Evolutionary conservation across 2,888 invertebrate species (phyloP), one percentile per base, ranked within the genome.

Genomic region (Abrostola tripartita): DNA sequence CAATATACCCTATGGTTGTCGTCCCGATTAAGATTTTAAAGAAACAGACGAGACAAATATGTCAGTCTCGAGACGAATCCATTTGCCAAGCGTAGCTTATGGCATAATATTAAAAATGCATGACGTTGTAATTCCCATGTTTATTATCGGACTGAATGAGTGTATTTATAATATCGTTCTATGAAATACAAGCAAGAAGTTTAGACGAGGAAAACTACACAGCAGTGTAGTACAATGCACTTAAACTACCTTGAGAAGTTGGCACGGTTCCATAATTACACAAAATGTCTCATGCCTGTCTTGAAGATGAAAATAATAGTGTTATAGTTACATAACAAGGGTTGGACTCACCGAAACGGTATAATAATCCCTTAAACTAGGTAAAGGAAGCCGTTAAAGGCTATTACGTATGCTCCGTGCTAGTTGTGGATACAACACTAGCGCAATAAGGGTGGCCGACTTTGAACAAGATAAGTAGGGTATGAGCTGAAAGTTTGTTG

Each of bases 151-250:
- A 47, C 14, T 47, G 44, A 47, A 47, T 47, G 44, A 14, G 44
- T 24, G 14, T 47, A 44, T 44, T 44, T 44, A 44, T 44, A 47
- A 47, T 44, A 10, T 47, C 44, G 14, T 5, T 14, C 44, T 8
- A 47, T 8, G 44, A 7, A 8, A 14, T 14, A 47, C 44, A 14
- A 47, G 44, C 44, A 47, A 24, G 24, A 24, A 47, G 14, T 47
- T 47, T 7, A 56, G 51, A 57, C 56, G 9, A 1, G 36, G 40
- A 71, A 37, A 44, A 72, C 60, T 57, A 60, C 49, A 57, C 49
- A 55, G 14, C 51, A 66, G 37, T 60, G n/a, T 77, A 72, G 68
- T 76, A 77, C 77, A 73, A 66, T 76, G 71, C 54, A 72, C 71
- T n/a, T 52, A 71, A 58, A 72, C 67, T 67, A 56, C 71, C 71